Evolutionary conservation across 2,113 vertebrate genomes (phyloP), one percentile per base, ranked within the genome.

Genomic region (Pelobates fuscus): DNA sequence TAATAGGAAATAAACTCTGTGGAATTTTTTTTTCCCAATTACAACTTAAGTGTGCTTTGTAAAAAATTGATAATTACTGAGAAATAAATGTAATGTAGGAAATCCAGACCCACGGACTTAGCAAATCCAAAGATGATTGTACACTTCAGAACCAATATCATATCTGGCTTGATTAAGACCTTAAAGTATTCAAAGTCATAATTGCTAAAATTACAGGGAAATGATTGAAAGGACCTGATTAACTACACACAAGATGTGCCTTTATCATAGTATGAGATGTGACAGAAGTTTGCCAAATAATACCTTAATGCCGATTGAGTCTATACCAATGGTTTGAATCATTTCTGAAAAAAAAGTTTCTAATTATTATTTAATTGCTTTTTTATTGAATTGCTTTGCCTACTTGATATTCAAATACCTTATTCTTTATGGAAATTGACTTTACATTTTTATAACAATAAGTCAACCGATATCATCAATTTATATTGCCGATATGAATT

Each of bases 401-500:
- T 30, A n/a, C 20, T 52, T 27, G 14, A 15, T 46, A 62, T 43
- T 32, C 43, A 72, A 62, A 63, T 72, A 11, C 61, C 24, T 61
- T 17, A 49, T 71, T 14, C 26, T 59, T 69, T 59, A 43, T 44
- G 15, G 21, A 24, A 18, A 61, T 21, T 61, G 68, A 46, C 68
- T n/a, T 70, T 60, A 59, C 23, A 71, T 71, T 29, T 71, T 18
- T 26, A 24, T 27, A 46, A 46, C 55, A 60, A 21, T 5, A 43
- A 43, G n/a, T 57, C 21, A 15, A 27, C 17, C 55, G 15, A 18
- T 58, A 30, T 43, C 32, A 58, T 70, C 54, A 41, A 58, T 41
- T 59, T 70, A 20, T 43, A 57, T 57, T 15, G 55, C 30, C 24
- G 21, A 17, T 43, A 23, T 57, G 21, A 5, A 27, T 41, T 58